Base-by-base conservation (phyloP, 1,140 invertebrate genomes). In the Drosophila baimaii region DNA sequence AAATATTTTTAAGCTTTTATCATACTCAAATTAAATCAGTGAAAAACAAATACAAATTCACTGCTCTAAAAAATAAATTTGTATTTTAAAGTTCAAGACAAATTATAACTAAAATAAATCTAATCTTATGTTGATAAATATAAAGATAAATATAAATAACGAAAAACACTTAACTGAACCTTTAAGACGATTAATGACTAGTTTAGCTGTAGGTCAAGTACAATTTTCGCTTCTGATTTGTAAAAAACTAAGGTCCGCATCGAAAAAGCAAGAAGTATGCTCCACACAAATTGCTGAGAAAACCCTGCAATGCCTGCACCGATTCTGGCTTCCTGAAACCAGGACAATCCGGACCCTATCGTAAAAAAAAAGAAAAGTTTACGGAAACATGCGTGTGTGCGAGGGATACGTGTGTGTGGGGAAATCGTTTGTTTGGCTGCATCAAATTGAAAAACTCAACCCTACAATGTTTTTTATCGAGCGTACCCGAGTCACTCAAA, bases 391-490 rank as follows among this genome's bases (percentile, higher is more conserved):
- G 37, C 55, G 55, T 59, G 55, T 49, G 17, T 35, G 13, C 13
- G 17, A 0, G 46, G 33, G 27, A 15, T 47, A 27, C 56, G 51
- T 27, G 19, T 43, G 37, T 59, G 17, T 61, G 27, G 25, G n/a
- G 23, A 44, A 31, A 39, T 55, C 21, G 25, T 59, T 83, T 66
- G 56, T 72, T 66, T 62, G 81, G 77, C 46, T 84, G 73, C 64
- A 35, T 29, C 49, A 69, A 85, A 84, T 85, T 73, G 71, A 62
- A 79, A 83, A 79, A 52, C 63, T 59, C 51, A 47, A 84, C 46
- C 69, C 71, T 61, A 49, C 41, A 64, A 76, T 63, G 27, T 73
- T 46, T 33, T 25, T 13, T n/a, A 27, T 37, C 8, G n/a, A 72
- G 23, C 27, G 23, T 25, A 41, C 29, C 21, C 21, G 13, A 54